Evolutionary conservation across 2,797 vertebrate species (phyloP).

Genomic region (Podarcis lilfordi): DNA sequence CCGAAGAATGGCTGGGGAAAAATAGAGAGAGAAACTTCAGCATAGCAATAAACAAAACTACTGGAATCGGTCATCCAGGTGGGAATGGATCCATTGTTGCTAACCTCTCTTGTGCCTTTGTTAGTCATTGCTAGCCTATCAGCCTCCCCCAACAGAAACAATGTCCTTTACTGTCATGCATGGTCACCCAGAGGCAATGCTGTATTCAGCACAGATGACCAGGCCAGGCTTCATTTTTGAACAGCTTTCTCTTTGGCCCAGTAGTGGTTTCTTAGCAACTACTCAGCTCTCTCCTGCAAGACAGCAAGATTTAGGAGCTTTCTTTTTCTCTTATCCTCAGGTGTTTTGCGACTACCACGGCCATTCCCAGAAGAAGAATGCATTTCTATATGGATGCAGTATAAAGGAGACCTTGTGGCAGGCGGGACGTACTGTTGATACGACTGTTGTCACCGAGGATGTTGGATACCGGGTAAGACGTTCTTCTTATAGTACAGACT

Average conservation of each 20-base stretch:
- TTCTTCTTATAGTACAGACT: background rate
- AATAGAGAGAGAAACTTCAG: too few species aligned
- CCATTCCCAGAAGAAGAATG: constrained; percentile 93
- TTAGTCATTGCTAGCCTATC: background rate
- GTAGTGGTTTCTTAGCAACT: background rate
- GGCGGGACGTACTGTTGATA: constrained; percentile 81
- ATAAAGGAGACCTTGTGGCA: constrained; percentile 94
- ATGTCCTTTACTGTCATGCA: background rate
- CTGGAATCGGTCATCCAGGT: too few species aligned
- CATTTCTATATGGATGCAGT: constrained; percentile 94
- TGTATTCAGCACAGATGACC: background rate
- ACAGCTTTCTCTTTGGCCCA: background rate
- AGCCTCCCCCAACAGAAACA: background rate
- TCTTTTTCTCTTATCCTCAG: constrained; percentile 65
- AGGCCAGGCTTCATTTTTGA: background rate
- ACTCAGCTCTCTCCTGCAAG: background rate
- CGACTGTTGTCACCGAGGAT: constrained; percentile 82
- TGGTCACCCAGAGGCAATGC: background rate
- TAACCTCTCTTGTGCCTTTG: background rate
- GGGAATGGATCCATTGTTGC: background rate
- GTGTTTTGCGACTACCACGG: constrained; percentile 97
- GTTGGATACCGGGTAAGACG: constrained; percentile 87
- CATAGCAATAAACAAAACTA: too few species aligned
- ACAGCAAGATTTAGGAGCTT: background rate
- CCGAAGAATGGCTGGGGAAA: too few species aligned